Evolutionary conservation across 2,797 vertebrate genomes (phyloP).

Genomic region (Gymnopithys bicolor): DNA sequence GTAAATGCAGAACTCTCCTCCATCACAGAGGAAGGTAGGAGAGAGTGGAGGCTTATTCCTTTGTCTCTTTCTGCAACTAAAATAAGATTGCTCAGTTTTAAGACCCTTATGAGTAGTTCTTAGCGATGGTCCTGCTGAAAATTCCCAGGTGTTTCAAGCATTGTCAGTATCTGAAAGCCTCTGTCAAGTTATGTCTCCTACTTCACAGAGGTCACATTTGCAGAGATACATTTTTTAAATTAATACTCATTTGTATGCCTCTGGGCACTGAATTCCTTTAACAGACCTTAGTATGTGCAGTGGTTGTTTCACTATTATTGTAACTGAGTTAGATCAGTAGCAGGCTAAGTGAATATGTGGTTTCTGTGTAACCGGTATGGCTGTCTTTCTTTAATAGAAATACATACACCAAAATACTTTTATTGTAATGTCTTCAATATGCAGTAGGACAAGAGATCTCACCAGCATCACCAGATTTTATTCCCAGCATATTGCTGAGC

Average conservation of each 20-base stretch:
- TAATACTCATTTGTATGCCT: not conserved
- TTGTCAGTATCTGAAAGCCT: not conserved
- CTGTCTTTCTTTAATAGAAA: not conserved
- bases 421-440: not conserved
- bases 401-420: not conserved
- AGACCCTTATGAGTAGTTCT: not conserved
- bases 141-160: not conserved
- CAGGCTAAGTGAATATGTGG: not conserved
- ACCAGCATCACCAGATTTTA: not conserved
- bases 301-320: fast-evolving
- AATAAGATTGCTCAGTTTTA: not conserved
- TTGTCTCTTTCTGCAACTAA: not conserved
- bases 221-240: not conserved
- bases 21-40: not conserved
- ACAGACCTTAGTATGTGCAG: not conserved
- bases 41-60: not conserved
- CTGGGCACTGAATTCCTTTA: not conserved
- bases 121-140: not conserved
- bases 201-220: not conserved
- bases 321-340: not conserved
- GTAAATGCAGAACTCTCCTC: not conserved
- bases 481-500: not conserved
- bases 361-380: not conserved
- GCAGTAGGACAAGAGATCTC: not conserved
- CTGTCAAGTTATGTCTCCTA: not conserved